A percentile compares a stretch with the other conserved stretches of the same genome.
Evolutionary conservation across 2,797 vertebrate species (phyloP).

Genomic region (Eptatretus atami): DNA sequence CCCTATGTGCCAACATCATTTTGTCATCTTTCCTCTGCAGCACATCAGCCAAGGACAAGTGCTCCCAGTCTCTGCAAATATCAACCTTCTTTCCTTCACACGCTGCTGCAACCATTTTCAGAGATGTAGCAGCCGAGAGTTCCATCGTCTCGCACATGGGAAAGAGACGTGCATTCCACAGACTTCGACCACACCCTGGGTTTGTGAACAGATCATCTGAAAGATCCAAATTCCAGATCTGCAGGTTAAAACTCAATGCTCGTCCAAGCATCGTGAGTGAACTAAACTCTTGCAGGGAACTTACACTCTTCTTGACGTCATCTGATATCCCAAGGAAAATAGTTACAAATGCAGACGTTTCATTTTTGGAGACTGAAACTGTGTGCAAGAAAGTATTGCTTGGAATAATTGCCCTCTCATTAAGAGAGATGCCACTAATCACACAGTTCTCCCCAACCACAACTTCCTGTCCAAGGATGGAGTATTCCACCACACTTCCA

Average conservation of each 20-base stretch:
- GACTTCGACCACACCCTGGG: constrained; percentile 14
- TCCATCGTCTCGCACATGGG: constrained; percentile 24
- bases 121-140: constrained; percentile 20
- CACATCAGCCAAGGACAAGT: constrained; percentile 44
- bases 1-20: constrained; percentile 45
- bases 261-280: constrained; percentile 23
- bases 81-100: constrained; percentile 12
- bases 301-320: constrained; percentile 25
- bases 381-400: constrained; percentile 33
- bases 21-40: constrained; percentile 32
- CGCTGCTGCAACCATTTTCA: constrained; percentile 31
- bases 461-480: constrained; percentile 23
- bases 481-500: constrained; percentile 42
- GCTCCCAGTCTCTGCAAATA: constrained; percentile 13
- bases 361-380: constrained; percentile 19
- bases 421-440: constrained; percentile 29
- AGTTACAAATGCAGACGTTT: constrained; percentile 20
- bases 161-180: constrained; percentile 55
- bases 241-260: constrained; percentile 21
- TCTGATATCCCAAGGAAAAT: constrained; percentile 30
- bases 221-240: constrained; percentile 22
- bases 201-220: constrained; percentile 28
- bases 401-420: constrained; percentile 18
- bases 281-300: constrained; percentile 13
- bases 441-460: constrained; percentile 26